These are phyloP conservation scores for Tadarida brasiliensis DNA, from an alignment of 2,797 vertebrate species.

Conservation along the genomic window DNA sequence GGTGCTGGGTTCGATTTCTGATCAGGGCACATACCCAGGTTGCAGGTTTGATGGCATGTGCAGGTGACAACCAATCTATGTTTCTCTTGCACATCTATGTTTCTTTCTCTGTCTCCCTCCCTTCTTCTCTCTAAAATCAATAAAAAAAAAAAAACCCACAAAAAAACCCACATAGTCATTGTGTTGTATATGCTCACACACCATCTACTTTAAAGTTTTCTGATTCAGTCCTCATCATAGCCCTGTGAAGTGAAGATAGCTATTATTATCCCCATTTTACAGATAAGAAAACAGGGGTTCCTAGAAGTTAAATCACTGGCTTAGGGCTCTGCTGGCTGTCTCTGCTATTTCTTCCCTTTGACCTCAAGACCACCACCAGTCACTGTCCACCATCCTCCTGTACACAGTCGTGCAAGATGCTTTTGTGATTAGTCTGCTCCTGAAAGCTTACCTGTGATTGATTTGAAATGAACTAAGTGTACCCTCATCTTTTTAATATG, in stretches of 20 bases:
- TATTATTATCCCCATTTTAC: not conserved
- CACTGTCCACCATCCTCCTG: not conserved
- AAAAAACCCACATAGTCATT: not conserved
- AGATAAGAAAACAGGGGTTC: not conserved
- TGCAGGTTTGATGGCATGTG: no score
- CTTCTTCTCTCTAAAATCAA: no score
- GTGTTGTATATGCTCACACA: not conserved
- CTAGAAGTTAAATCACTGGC: not conserved
- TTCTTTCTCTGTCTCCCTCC: no score
- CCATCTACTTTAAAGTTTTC: not conserved
- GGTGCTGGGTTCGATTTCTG: no score
- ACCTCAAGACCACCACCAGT: not conserved
- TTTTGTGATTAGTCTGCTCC: not conserved
- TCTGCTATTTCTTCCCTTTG: not conserved
- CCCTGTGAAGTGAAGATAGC: not conserved
- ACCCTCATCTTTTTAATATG: not conserved
- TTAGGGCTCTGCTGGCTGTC: not conserved
- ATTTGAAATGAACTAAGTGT: constrained; percentile 18
- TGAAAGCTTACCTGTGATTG: not conserved
- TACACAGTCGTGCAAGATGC: not conserved
- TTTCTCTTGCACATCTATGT: no score
- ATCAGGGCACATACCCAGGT: no score
- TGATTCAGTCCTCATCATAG: not conserved
- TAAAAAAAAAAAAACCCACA: no score
- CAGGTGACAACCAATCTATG: no score